Base-by-base conservation (phyloP, 2,888 invertebrate species). In the Drosophila nr. medialis region DNA sequence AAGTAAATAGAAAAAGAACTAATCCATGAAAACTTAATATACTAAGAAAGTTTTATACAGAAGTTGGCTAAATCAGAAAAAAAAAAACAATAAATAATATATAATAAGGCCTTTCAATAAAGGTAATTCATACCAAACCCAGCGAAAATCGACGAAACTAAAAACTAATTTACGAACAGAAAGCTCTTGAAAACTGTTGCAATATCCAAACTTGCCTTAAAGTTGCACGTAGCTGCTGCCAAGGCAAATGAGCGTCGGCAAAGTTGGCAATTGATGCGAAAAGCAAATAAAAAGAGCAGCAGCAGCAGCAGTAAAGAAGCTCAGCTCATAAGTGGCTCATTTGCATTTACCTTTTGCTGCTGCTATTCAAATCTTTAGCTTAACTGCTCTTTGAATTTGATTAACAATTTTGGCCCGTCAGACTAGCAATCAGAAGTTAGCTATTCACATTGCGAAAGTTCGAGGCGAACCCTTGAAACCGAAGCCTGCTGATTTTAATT, bases 381-480 rank as follows among this genome's bases (percentile, higher is more conserved):
- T 45, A 11, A 36, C 53, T 34, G 64, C 64, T 77, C 70, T 68
- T 70, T 64, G 67, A 64, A 62, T 81, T 77, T 86, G 74, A 89
- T 84, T 81, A 77, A 70, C 73, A 75, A 76, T 74, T 80, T 72
- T 42, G 21, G 24, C 15, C 59, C 42, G 38, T 24, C 48, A 40
- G 49, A 48, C 58, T 18, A 38, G 55, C 55, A 38, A 58, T 61
- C 68, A 62, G 64, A 82, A 73, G 64, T 69, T 76, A 30, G 60
- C 56, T 68, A 72, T 79, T 81, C 76, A 70, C 73, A 72, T 69
- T 69, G 62, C 74, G 72, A 69, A 89, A 86, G 67, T 69, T 77
- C 32, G 32, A n/a, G 29, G 18, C 21, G 36, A 63, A 30, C 59
- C 34, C 60, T 61, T 64, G 54, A 61, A 59, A 56, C 29, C 21